Evolutionary conservation across 2,888 invertebrate species (phyloP).

Genomic region (Spodoptera picta): DNA sequence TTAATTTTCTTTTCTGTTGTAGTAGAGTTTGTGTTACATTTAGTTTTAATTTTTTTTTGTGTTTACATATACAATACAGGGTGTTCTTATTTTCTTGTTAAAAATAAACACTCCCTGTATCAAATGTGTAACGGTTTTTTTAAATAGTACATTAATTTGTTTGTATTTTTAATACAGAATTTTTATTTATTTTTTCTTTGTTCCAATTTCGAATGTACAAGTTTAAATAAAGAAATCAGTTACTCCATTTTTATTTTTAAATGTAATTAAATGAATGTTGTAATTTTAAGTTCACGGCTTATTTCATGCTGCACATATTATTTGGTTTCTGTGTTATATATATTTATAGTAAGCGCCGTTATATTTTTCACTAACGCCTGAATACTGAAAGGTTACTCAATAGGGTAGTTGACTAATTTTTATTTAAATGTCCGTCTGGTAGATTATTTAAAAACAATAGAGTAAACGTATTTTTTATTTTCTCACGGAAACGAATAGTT

Average conservation of each 20-base stretch:
- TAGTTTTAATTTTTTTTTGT: conserved; percentile 7
- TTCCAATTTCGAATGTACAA: background rate
- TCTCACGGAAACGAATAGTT: too few relatives aligned
- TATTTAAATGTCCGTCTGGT: too few relatives aligned
- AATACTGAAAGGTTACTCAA: too few relatives aligned
- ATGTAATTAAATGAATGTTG: conserved; percentile 15
- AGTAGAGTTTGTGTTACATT: conserved; percentile 55
- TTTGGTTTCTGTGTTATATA: conserved; percentile 13
- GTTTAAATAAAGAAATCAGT: background rate
- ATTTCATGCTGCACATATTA: conserved; percentile 45
- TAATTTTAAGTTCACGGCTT: conserved; percentile 37
- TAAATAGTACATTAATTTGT: too few relatives aligned
- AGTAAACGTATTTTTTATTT: too few relatives aligned
- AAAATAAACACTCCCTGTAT: conserved; percentile 7
- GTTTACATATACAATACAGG: conserved; percentile 5
- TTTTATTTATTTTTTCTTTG: background rate
- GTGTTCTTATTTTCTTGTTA: conserved; percentile 13
- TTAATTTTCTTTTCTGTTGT: conserved; percentile 11
- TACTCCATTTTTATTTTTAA: conserved; percentile 7
- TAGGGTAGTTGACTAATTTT: too few relatives aligned
- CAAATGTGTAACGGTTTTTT: too few relatives aligned
- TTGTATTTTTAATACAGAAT: background rate
- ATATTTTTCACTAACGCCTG: conserved; percentile 23
- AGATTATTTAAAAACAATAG: too few relatives aligned
- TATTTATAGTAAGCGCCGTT: conserved; percentile 16